Base-by-base conservation (phyloP, 1,140 invertebrate species). In the Micrasema minimum region DNA sequence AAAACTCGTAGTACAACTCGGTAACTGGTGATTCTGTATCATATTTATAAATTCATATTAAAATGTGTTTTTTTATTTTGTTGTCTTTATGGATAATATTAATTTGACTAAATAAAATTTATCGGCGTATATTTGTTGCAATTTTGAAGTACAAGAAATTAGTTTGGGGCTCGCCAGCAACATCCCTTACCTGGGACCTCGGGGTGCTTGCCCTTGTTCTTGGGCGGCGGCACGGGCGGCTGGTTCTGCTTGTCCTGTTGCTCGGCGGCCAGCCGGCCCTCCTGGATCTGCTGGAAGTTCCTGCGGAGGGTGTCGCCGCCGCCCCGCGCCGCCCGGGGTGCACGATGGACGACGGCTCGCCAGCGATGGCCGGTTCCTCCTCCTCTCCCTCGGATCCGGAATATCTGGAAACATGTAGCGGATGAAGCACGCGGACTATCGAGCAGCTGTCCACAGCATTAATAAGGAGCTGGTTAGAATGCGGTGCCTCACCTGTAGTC, bases 271-370 rank as follows among this genome's bases (percentile, higher is more conserved):
- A 88, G 90, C 77, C 93, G 84, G 38, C 93, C 92, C 82, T 96
- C 95, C 82, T 98, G 96, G 72, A 99, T 97, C 81, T 97, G 94
- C 80, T 98, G 96, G 88, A 99, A 99, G 84, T 97, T 97, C 65
- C 95, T 88, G n/a, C 95, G 87, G 53, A 97, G 85, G 7, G 96
- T 96, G 82, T 97, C 94, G 48, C 95, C 95, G 66, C 93, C 92
- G 69, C 93, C 92, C n/a, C 9, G 82, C 80, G 5, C 93, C 91
- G 45, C 92, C 92, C n/a, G 80, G 95, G 94, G 76, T 85, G 83
- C 71, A 96, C 90, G 75, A 96, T 96, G 14, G 93, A 95, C 43
- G 93, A 94, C 1, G 93, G 93, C 80, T 96, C 94, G 1, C 93
- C 93, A 5, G 93, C 91, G 66, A 93, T 85, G 48, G 90, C 92